Evolutionary conservation across 2,888 invertebrate genomes (phyloP).

Genomic region (Mythimna albipuncta): DNA sequence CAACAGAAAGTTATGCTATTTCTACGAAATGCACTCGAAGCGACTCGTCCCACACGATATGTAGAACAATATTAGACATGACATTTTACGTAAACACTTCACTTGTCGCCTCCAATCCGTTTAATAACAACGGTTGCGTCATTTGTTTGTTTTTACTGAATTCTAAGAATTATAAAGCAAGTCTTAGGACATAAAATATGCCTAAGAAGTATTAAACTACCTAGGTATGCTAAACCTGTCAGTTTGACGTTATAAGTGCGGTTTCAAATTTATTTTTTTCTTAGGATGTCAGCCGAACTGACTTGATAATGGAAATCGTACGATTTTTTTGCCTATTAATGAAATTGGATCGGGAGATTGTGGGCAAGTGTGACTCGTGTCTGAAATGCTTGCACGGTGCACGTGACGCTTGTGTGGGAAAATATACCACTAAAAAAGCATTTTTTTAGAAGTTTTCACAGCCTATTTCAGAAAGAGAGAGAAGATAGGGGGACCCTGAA

Average conservation of each 20-base stretch:
- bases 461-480: too few relatives aligned
- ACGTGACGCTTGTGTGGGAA: neutral
- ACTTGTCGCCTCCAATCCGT: constrained; percentile 13
- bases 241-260: constrained; percentile 5
- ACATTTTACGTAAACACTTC: constrained; percentile 42
- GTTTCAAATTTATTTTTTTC: constrained; percentile 20
- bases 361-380: neutral
- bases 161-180: constrained; percentile 25
- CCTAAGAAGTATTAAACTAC: neutral
- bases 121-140: constrained; percentile 25
- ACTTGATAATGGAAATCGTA: constrained; percentile 3
- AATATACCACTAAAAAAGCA: neutral
- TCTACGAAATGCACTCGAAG: constrained; percentile 19
- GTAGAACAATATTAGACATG: constrained; percentile 43
- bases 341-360: constrained; percentile 18
- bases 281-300: constrained; percentile 6
- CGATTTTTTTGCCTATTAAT: constrained; percentile 29
- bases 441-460: too few relatives aligned
- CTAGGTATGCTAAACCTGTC: constrained; percentile 14
- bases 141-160: constrained; percentile 35
- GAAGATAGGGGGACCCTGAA: too few relatives aligned
- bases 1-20: neutral
- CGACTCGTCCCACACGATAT: constrained; percentile 14
- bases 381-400: neutral
- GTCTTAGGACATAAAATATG: neutral